These are phyloP conservation scores for Charadrius vociferus DNA, from an alignment of 2,113 vertebrate genomes.

Conservation along the genomic window DNA sequence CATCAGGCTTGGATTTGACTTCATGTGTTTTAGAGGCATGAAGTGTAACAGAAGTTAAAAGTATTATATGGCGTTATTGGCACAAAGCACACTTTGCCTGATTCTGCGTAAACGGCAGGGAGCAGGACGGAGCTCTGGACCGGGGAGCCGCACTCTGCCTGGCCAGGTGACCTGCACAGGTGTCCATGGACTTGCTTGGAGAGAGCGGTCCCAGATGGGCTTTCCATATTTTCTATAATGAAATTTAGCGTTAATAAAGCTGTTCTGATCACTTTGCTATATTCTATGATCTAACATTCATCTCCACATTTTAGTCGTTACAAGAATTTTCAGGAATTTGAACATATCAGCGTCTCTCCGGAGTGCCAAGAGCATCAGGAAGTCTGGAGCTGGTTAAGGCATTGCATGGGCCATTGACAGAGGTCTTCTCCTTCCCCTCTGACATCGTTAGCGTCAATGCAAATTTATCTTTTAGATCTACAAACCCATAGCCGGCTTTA, in stretches of 20 bases:
- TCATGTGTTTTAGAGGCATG: background rate
- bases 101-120: background rate
- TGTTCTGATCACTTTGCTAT: background rate
- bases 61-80: no score
- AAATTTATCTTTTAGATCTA: background rate
- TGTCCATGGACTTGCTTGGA: background rate
- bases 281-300: background rate
- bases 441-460: background rate
- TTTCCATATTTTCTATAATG: rapidly evolving
- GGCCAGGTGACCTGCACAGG: no score
- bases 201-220: background rate
- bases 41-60: background rate
- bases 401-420: background rate
- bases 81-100: background rate
- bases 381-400: background rate
- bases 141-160: background rate
- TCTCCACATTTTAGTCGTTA: rapidly evolving
- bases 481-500: background rate
- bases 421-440: background rate
- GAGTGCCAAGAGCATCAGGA: background rate
- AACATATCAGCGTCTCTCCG: background rate
- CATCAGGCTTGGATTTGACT: background rate
- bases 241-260: background rate
- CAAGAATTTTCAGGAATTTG: background rate
- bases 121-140: background rate